phyloP scores from a whole-genome alignment of 1,140 invertebrate genomes.

The Hyphantria cunea region DNA sequence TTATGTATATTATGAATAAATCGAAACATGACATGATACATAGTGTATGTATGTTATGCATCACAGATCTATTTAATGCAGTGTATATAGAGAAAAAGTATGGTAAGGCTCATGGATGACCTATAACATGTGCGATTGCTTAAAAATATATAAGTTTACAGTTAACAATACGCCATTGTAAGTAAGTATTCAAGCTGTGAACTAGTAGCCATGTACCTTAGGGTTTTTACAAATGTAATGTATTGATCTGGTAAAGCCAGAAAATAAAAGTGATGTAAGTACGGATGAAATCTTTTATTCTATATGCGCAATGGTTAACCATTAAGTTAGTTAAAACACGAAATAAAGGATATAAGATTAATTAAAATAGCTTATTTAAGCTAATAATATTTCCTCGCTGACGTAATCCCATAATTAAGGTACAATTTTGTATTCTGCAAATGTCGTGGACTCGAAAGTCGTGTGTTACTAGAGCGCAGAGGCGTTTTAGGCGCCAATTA shows the following conservation, averaged over 20 bases:
- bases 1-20: slow-evolving; percentile 13
- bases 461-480: too few species aligned
- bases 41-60: background rate
- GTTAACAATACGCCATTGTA: background rate
- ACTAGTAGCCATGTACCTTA: slow-evolving; percentile 4
- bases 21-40: background rate
- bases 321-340: too few species aligned
- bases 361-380: too few species aligned
- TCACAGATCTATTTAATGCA: too few species aligned
- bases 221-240: slow-evolving; percentile 3
- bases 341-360: too few species aligned
- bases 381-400: too few species aligned
- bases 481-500: too few species aligned
- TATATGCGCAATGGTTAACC: background rate
- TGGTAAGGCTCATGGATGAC: too few species aligned
- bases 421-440: too few species aligned
- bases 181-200: background rate
- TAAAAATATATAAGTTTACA: background rate
- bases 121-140: background rate
- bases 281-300: slow-evolving; percentile 1
- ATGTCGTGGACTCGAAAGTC: too few species aligned
- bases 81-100: slow-evolving; percentile 8
- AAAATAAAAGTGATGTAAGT: slow-evolving; percentile 18
- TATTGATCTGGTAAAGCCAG: slow-evolving; percentile 19
- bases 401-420: too few species aligned